A percentile compares a stretch with the other conserved stretches of the same genome.
These are phyloP conservation scores for Pseudobourletiella spinata DNA, from an alignment of 1,140 invertebrate species.

Conservation along the genomic window DNA sequence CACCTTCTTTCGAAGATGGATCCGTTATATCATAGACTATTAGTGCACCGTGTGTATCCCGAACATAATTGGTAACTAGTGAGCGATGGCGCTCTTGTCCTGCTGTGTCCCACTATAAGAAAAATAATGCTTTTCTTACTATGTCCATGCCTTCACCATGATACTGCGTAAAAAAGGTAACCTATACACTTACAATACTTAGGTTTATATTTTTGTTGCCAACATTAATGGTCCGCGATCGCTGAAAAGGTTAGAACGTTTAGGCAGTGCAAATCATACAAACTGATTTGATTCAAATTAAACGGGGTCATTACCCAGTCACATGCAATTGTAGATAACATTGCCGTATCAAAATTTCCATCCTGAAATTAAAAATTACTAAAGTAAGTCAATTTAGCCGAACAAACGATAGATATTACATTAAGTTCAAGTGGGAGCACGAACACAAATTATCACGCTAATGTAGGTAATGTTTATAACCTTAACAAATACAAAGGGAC, in stretches of 20 bases:
- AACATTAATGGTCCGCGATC: constrained; percentile 15
- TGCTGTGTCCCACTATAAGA: constrained; percentile 27
- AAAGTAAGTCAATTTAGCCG: too few relatives aligned
- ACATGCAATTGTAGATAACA: constrained; percentile 30
- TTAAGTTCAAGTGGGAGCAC: too few relatives aligned
- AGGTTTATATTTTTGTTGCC: constrained; percentile 22
- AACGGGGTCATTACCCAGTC: constrained; percentile 28
- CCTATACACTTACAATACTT: background rate
- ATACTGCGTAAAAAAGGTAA: too few relatives aligned
- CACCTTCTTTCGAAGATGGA: constrained; percentile 45
- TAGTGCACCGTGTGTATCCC: constrained; percentile 85
- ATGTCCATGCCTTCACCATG: background rate
- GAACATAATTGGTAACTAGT: constrained; percentile 87
- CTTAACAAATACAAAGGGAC: too few relatives aligned
- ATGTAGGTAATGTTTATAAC: too few relatives aligned
- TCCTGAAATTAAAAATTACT: constrained; percentile 23
- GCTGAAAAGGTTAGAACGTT: too few relatives aligned
- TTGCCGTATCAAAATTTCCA: constrained; percentile 18
- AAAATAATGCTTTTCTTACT: background rate
- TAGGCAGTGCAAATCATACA: too few relatives aligned
- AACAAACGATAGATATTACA: too few relatives aligned
- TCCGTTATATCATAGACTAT: constrained; percentile 88
- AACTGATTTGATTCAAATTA: constrained; percentile 1
- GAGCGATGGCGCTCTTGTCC: constrained; percentile 86
- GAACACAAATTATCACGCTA: too few relatives aligned